Evolutionary conservation across 2,797 vertebrate genomes (phyloP), one percentile per base, ranked within the genome.

Genomic region (Enoplosus armatus): DNA sequence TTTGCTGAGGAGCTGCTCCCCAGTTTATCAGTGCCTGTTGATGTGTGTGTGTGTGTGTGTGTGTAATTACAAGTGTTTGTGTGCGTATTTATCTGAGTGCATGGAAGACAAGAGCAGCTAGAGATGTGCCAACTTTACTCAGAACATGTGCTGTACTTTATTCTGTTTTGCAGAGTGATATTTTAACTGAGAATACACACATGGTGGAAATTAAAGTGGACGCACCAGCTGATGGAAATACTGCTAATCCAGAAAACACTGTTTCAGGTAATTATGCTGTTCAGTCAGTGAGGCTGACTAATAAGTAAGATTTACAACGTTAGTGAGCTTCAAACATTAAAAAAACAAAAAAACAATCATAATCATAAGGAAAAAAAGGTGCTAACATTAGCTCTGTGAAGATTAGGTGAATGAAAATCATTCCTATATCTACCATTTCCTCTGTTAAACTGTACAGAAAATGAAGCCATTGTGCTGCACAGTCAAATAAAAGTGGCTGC

Each of bases 261-360:
- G 95, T 95, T 80, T 96, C 97, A 96, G 98, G 97, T 99, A 96
- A 92, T 9, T 43, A 54, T 72, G 8, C 6, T 39, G 16, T 48
- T 72, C 3, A 68, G 33, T 45, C 5, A 20, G 5, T 45, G 14
- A 54, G 22, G 16, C 29, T 74, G 27, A 43, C 14, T 37, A 29
- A n/a, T 1, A 41, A 24, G 29, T 6, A 48, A 7, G 6, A 48
- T 37, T n/a, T 37, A 41, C 22, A 55, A 26, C n/a, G 0, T 60
- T 10, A 6, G 24, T n/a, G n/a, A n/a, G 35, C 78, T 56, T 20
- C n/a, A 22, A 61, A 39, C 1, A 27, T 26, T 0, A 4, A 35
- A 26, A 31, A 20, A 37, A 50, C 3, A 35, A 26, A 31, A 20
- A 37, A 50, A 14, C 11, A 20, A 20, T 37, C 29, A 39, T 6